Conservation (phyloP, 2,797 vertebrate genomes). For the Amblyopsis hoosieri region DNA sequence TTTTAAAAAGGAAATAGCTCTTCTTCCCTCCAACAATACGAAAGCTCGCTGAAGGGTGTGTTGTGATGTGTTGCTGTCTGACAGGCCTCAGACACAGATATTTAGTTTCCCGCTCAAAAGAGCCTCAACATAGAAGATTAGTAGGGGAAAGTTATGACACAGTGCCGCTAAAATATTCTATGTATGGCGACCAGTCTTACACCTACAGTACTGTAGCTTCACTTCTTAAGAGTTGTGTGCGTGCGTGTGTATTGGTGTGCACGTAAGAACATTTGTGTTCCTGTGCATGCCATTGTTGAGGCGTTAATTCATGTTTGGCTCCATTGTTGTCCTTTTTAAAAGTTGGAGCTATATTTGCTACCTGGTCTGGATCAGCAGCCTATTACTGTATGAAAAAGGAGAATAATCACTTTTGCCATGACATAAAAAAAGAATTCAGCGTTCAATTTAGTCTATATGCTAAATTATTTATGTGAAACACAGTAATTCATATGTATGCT, state of each 20-base stretch:
- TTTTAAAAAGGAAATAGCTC: slow-evolving; percentile 34
- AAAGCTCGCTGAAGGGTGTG: slow-evolving; percentile 51
- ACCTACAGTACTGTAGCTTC: slow-evolving; percentile 6
- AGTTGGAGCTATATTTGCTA: slow-evolving; percentile 51
- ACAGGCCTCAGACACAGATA: slow-evolving; percentile 69
- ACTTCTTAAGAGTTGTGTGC: slow-evolving; percentile 40
- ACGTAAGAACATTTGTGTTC: slow-evolving; percentile 1
- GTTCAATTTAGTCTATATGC: no score
- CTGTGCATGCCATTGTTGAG: not conserved
- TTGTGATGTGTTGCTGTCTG: slow-evolving; percentile 64
- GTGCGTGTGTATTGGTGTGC: slow-evolving; percentile 24
- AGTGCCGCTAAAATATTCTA: slow-evolving; percentile 56
- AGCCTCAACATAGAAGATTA: slow-evolving; percentile 62
- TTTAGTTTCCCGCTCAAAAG: slow-evolving; percentile 64
- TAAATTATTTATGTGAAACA: no score
- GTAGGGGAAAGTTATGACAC: slow-evolving; percentile 63
- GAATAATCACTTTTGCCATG: slow-evolving; percentile 53
- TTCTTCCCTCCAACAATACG: slow-evolving; percentile 58
- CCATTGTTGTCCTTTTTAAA: slow-evolving; percentile 24
- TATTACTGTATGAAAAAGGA: slow-evolving; percentile 57
- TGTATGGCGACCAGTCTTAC: slow-evolving; percentile 35
- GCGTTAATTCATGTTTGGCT: slow-evolving; percentile 34
- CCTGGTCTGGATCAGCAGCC: slow-evolving; percentile 49
- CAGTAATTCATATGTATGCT: no score
- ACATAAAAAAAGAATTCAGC: slow-evolving; percentile 17